phyloP scores from a whole-genome alignment of 2,113 vertebrate genomes.

The Hippolais icterina region DNA sequence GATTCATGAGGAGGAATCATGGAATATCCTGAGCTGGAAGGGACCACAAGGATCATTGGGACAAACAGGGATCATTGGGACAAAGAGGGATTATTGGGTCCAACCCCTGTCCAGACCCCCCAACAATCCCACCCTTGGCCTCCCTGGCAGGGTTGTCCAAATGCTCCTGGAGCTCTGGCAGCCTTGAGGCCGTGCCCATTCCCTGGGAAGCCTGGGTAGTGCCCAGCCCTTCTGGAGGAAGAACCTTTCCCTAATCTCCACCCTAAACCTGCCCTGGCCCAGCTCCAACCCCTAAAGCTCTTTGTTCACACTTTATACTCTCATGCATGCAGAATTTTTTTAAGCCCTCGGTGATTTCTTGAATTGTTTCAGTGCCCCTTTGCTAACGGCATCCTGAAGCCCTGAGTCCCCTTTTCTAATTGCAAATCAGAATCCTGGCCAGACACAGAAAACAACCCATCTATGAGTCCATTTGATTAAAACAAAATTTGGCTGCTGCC shows the following conservation, averaged over 20 bases:
- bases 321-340: not conserved
- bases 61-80: too few relatives aligned
- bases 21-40: not conserved
- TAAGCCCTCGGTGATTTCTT: not conserved
- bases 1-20: not conserved
- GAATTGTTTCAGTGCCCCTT: not conserved
- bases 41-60: not conserved
- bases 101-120: not conserved
- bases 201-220: not conserved
- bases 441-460: slow-evolving; percentile 43
- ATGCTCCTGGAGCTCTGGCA: not conserved
- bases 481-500: slow-evolving; percentile 60
- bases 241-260: not conserved
- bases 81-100: too few relatives aligned
- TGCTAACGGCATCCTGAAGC: not conserved
- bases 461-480: slow-evolving; percentile 41
- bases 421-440: slow-evolving; percentile 43
- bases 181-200: accelerated
- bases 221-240: not conserved
- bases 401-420: not conserved
- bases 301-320: not conserved
- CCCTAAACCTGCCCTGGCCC: not conserved
- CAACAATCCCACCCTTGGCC: accelerated
- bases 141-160: accelerated
- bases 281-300: not conserved